These are phyloP conservation scores for Isaurus tuberculatus DNA, from an alignment of 92 coral and sea anemone species.

Conservation along the genomic window DNA sequence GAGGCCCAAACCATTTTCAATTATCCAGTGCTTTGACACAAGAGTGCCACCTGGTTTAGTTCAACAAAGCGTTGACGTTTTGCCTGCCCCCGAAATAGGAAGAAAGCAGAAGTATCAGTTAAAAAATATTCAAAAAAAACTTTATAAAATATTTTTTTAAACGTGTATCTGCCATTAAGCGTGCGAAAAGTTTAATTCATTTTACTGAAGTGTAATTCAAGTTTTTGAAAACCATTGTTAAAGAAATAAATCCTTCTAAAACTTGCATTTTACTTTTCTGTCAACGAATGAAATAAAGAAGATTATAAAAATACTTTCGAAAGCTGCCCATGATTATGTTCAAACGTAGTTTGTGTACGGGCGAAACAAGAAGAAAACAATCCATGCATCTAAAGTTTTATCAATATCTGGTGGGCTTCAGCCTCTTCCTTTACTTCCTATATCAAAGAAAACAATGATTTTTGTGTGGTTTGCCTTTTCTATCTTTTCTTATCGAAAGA, in stretches of 20 bases:
- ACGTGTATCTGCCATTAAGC: neutral
- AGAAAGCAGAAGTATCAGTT: neutral
- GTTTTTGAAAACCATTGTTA: too few relatives aligned
- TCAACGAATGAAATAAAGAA: neutral
- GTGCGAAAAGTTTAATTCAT: neutral
- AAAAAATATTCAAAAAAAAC: neutral
- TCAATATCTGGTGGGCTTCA: neutral
- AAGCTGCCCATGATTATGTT: too few relatives aligned
- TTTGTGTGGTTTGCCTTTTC: neutral
- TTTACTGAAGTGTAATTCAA: too few relatives aligned
- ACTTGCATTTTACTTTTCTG: neutral
- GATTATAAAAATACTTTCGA: too few relatives aligned
- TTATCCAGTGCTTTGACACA: neutral
- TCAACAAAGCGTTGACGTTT: neutral
- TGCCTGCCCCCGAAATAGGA: neutral
- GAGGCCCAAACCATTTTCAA: neutral
- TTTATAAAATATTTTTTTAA: too few relatives aligned
- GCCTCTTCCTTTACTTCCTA: neutral
- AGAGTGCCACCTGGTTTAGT: neutral
- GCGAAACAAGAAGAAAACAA: neutral
- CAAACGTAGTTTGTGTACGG: neutral
- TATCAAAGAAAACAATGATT: neutral
- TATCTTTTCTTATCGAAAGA: too few relatives aligned
- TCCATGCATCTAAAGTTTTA: neutral
- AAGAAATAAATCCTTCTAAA: neutral